These are phyloP conservation scores for Cataglyphis livida DNA, from an alignment of 2,888 invertebrate genomes.

Conservation along the genomic window DNA sequence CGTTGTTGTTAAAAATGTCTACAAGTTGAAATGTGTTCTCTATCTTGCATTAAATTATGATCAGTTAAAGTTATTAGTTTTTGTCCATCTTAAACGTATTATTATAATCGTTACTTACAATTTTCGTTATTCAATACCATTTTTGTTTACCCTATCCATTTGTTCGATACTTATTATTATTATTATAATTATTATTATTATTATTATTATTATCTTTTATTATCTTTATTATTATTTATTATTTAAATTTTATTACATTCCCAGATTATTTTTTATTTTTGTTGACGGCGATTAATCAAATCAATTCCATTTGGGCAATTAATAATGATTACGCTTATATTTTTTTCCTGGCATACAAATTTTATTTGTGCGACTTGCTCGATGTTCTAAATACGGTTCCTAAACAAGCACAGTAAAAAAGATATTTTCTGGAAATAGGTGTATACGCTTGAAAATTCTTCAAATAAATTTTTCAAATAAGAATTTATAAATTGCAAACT, in stretches of 20 bases:
- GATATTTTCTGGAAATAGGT: conserved; percentile 19
- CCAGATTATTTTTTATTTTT: conserved; percentile 43
- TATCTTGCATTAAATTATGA: conserved; percentile 7
- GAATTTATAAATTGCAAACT: not conserved
- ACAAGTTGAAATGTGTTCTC: not conserved
- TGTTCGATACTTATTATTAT: conserved; percentile 34
- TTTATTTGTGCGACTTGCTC: conserved; percentile 17
- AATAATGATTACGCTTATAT: conserved; percentile 52
- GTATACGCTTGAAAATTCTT: not conserved
- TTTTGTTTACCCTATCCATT: conserved; percentile 34
- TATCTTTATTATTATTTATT: conserved; percentile 39
- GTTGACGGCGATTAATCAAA: conserved; percentile 52
- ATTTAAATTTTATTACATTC: conserved; percentile 52
- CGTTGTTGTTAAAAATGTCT: conserved; percentile 41
- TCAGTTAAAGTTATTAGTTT: conserved; percentile 57
- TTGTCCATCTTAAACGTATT: conserved; percentile 28
- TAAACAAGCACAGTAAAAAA: conserved; percentile 16
- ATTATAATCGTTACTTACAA: conserved; percentile 44
- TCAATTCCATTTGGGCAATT: conserved; percentile 54
- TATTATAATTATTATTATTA: not conserved
- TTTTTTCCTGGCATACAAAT: conserved; percentile 18
- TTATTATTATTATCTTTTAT: conserved; percentile 7
- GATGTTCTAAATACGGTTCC: conserved; percentile 28
- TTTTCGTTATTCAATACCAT: conserved; percentile 33
- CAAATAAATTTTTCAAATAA: not conserved